Percentiles rank a stretch among this genome's conserved stretches.
Evolutionary conservation across 2,888 invertebrate species (phyloP).

Genomic region (Ernsta delagoae): DNA sequence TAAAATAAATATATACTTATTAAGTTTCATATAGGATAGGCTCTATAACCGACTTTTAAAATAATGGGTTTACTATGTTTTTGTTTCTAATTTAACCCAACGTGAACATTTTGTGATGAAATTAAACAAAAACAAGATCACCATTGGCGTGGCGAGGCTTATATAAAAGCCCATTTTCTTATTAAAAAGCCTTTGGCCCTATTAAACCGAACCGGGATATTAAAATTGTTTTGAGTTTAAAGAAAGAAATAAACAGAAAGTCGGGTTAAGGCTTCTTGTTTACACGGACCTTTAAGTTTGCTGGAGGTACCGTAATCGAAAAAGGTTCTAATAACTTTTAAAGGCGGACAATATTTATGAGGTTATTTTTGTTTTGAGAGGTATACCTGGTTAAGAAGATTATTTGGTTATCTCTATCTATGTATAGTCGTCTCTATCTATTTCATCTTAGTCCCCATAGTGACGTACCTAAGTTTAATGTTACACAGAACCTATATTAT

Average conservation of each 20-base stretch:
- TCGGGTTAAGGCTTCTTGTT: slow-evolving; percentile 12
- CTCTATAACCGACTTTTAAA: too few relatives aligned
- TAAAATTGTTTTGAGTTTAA: slow-evolving; percentile 37
- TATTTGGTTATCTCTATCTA: not conserved
- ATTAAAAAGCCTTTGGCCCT: slow-evolving; percentile 17
- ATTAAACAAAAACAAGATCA: not conserved
- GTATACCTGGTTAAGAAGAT: not conserved
- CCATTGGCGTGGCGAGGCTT: not conserved
- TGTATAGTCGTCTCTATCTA: too few relatives aligned
- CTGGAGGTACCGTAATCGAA: not conserved
- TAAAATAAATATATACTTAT: too few relatives aligned
- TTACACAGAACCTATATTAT: too few relatives aligned
- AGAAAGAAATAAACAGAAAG: slow-evolving; percentile 32
- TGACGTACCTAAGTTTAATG: too few relatives aligned
- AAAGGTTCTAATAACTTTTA: not conserved
- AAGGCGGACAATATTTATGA: too few relatives aligned
- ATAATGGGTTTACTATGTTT: too few relatives aligned
- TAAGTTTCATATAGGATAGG: too few relatives aligned
- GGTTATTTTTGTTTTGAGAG: not conserved
- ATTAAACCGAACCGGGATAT: slow-evolving; percentile 24
- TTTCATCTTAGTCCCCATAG: too few relatives aligned
- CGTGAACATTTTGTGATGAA: too few relatives aligned
- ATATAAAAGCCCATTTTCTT: slow-evolving; percentile 1
- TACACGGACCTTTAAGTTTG: slow-evolving; percentile 21
- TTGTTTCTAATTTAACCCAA: too few relatives aligned